Evolutionary conservation across 2,113 vertebrate species (phyloP).

Genomic region (Oenanthe oenanthe): DNA sequence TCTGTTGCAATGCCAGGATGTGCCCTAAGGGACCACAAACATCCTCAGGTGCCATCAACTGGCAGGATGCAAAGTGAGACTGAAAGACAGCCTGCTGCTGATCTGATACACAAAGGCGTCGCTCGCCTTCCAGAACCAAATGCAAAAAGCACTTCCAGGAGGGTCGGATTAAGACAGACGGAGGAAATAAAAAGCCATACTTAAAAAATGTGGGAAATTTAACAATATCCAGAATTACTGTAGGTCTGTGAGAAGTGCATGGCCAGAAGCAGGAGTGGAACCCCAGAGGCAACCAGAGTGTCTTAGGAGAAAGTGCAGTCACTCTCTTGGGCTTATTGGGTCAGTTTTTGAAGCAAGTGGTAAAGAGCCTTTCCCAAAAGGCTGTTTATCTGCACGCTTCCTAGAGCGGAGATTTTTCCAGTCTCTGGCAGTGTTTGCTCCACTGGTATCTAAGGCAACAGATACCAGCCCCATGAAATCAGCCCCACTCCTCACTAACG

Average conservation of each 20-base stretch:
- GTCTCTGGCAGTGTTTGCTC: constrained; percentile 70
- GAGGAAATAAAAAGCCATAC: constrained; percentile 17
- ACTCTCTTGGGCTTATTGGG: neutral
- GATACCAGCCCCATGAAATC: constrained; percentile 76
- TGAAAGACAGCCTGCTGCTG: constrained; percentile 32
- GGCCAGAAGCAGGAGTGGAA: neutral
- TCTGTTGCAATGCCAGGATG: neutral
- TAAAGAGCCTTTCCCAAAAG: constrained; percentile 50
- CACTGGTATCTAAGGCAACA: constrained; percentile 76
- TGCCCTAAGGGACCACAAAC: neutral
- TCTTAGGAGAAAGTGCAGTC: neutral
- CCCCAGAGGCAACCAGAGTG: neutral
- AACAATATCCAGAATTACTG: constrained; percentile 1
- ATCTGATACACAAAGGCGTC: neutral
- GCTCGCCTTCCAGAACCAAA: neutral
- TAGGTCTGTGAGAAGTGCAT: neutral
- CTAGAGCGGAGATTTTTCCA: constrained; percentile 29
- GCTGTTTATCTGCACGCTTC: constrained; percentile 48
- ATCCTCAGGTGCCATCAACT: constrained; percentile 16
- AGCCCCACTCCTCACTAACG: constrained; percentile 75
- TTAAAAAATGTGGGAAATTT: constrained; percentile 11
- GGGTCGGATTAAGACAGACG: neutral
- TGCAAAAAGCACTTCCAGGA: constrained; percentile 29
- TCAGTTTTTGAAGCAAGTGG: constrained; percentile 29
- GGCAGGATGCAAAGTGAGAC: neutral